Evolutionary conservation across 2,888 invertebrate species (phyloP).

Genomic region (Trachelus stipa): DNA sequence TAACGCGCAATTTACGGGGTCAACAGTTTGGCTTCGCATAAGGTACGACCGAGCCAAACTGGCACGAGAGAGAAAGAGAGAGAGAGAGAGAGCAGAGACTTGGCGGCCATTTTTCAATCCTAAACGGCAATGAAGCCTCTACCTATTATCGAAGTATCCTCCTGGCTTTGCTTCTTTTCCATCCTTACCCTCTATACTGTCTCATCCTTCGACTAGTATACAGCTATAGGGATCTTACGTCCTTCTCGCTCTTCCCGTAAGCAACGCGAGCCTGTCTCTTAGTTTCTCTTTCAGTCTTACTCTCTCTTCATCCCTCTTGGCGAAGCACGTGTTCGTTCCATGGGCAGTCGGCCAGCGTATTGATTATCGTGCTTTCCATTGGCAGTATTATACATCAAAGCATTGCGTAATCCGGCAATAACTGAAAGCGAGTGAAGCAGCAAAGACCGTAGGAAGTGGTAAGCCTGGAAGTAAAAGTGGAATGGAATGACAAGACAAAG

Average conservation of each 20-base stretch:
- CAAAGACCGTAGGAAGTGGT: background rate
- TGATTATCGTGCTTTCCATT: conserved; percentile 37
- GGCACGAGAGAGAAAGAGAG: conserved; percentile 23
- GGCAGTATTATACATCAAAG: conserved; percentile 37
- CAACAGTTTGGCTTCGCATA: conserved; percentile 40
- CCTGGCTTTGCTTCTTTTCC: background rate
- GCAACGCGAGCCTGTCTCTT: background rate
- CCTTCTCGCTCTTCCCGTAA: background rate
- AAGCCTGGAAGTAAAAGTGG: background rate
- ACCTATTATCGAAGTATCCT: background rate
- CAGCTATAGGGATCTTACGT: background rate
- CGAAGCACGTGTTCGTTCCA: background rate
- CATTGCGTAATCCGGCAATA: conserved; percentile 30
- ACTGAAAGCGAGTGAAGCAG: background rate
- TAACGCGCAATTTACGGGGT: conserved; percentile 51
- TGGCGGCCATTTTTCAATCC: background rate
- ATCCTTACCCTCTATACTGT: background rate
- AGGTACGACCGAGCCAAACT: conserved; percentile 37
- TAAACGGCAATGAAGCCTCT: background rate
- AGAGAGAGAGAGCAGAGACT: background rate
- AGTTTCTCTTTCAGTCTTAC: background rate
- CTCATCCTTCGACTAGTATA: background rate
- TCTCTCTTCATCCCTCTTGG: background rate
- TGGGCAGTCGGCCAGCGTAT: conserved; percentile 31
- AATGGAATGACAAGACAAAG: conserved; percentile 16